Base-by-base conservation (phyloP, 2,113 vertebrate species). In the Beaufortia kweichowensis region DNA sequence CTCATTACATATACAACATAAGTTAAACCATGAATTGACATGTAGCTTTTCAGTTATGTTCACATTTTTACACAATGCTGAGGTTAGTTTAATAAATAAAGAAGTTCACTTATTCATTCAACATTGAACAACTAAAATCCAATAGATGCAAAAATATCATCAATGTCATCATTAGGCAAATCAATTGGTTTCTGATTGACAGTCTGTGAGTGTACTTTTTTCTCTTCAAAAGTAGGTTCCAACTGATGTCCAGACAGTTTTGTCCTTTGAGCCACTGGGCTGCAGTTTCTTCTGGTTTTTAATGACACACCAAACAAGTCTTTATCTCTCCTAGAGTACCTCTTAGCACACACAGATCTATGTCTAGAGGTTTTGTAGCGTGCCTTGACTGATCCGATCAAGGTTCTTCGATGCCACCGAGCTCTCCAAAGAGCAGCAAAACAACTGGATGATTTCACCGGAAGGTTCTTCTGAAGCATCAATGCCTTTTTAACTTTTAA, bases 71-170 rank as follows among this genome's bases (percentile, higher is more conserved):
- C 31, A 33, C 31, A 33, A 33, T 35, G 33, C 33, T 35, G 33
- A 8, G 33, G 7, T 9, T 35, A 6, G 1, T 10, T 6, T 39
- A 39, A 39, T 9, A 39, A 39, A 39, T 33, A 39, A 33, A 2
- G 7, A 33, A 33, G 31, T 39, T 10, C 35, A 39, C n/a, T n/a
- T n/a, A n/a, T 39, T 9, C 35, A 39, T 39, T 9, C 3, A 39
- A 56, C 11, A 43, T 23, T 31, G 3, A 3, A 23, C 6, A 69
- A 48, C 12, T 91, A 93, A 33, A 90, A 85, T 26, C 88, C 91
- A 7, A 84, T 56, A 0, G 81, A 87, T 8, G 88, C 79, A 83
- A 93, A 93, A 71, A 93, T 92, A 65, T 90, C 84, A 89, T 93
- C 92, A 6, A 92, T 93, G 67, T 91, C 90, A 77, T 90, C 77